These are phyloP conservation scores for Brachypodius melanocephalos DNA, from an alignment of 2,113 vertebrate species.

Conservation along the genomic window DNA sequence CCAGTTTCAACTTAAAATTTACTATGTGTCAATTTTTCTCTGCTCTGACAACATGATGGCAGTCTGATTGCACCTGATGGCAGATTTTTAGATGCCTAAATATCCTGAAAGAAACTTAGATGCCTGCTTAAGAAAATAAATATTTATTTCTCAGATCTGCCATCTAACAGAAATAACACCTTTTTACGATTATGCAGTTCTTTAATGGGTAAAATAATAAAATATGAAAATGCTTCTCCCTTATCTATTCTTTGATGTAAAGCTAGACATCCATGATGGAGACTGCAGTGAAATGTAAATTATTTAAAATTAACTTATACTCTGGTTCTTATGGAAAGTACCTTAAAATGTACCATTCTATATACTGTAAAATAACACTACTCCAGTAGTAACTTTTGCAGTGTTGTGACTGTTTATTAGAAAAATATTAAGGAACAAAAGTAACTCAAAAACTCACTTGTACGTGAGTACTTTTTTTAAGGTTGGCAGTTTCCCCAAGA, in stretches of 20 bases:
- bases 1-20: not conserved
- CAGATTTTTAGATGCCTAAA: not conserved
- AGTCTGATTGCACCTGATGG: not conserved
- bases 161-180: not conserved
- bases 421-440: not conserved
- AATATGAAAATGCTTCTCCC: not conserved
- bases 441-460: not conserved
- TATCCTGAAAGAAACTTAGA: not conserved
- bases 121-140: not conserved
- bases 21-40: not conserved
- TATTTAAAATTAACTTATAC: not conserved
- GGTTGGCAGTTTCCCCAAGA: not conserved
- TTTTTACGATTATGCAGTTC: not conserved
- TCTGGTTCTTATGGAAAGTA: constrained; percentile 8
- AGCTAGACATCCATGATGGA: not conserved
- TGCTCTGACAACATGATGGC: not conserved
- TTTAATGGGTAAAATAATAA: not conserved
- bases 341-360: not conserved
- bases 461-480: not conserved
- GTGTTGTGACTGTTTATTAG: not conserved
- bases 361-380: not conserved
- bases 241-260: not conserved
- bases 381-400: not conserved
- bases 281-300: not conserved
- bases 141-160: not conserved